Evolutionary conservation across 1,140 invertebrate genomes (phyloP), one percentile per base, ranked within the genome.

Genomic region (Monochamus saltuarius): DNA sequence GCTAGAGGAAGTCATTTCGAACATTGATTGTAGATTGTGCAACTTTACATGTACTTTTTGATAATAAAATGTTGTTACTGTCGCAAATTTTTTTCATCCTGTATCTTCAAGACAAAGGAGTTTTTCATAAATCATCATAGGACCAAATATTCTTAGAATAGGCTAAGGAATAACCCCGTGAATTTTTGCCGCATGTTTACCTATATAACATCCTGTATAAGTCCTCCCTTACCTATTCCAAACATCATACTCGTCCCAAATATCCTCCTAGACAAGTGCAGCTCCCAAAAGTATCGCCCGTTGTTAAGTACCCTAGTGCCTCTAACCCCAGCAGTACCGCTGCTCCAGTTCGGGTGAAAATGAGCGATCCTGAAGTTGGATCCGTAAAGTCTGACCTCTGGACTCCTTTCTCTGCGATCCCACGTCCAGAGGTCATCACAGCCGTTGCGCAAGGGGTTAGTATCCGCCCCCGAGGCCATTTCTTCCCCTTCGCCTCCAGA

Each of bases 221-320:
- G 6, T 29, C 2, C 22, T 29, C 75, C 75, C 3, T 87, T 89
- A 8, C 84, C 86, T 7, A 90, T 80, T 29, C 89, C 89, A 62
- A 90, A 87, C 89, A 90, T 90, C 77, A 90, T 89, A 58, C 86
- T 88, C 0, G 88, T 90, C 22, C 88, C 88, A 65, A 89, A 89
- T 19, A 90, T 80, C 35, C 88, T 74, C 64, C 86, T 82, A 0
- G 84, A 83, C 0, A 89, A 76, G 38, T 80, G 73, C 29, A 90
- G 74, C 73, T 90, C 88, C 87, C 88, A 89, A 72, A 87, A 89
- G 70, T 84, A 85, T 13, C 79, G 75, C 1, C 83, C 83, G 65
- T 84, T 82, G 69, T 89, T 89, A 0, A 90, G 75, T 1, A 83
- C 72, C 8, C 81, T 73, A 11, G 82, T 85, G 4, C 87, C 88